These are phyloP conservation scores for Drosophila albomicans DNA, from an alignment of 1,140 invertebrate genomes.

Conservation along the genomic window DNA sequence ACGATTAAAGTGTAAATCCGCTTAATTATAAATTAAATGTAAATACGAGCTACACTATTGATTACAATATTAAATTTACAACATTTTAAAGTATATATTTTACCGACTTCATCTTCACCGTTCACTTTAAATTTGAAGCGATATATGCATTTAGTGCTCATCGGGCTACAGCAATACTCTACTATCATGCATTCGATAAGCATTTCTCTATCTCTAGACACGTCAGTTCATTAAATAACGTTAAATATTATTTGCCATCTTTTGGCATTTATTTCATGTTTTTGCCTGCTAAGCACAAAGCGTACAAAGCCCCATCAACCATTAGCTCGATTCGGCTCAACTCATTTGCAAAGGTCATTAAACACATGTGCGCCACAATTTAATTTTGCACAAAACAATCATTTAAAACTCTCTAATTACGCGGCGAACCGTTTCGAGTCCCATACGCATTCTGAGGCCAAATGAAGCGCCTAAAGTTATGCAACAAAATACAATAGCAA, in stretches of 20 bases:
- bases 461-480: constrained; percentile 52
- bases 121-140: background rate
- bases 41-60: constrained; percentile 47
- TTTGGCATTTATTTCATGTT: constrained; percentile 4
- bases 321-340: constrained; percentile 20
- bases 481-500: constrained; percentile 46
- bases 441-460: constrained; percentile 11
- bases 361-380: constrained; percentile 29
- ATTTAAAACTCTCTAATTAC: constrained; percentile 44
- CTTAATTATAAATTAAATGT: constrained; percentile 76
- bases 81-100: background rate
- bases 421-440: constrained; percentile 15
- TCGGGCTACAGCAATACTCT: no score
- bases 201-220: background rate
- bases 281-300: background rate
- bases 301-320: constrained; percentile 8
- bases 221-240: constrained; percentile 25
- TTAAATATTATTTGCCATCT: constrained; percentile 4
- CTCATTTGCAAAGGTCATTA: constrained; percentile 34
- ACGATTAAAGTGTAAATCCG: constrained; percentile 72
- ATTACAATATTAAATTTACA: background rate
- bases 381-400: constrained; percentile 41
- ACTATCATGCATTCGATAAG: no score
- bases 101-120: background rate
- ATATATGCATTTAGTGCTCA: no score